Evolutionary conservation across 2,113 vertebrate genomes (phyloP), one percentile per base, ranked within the genome.

Genomic region (Trachemys scripta): DNA sequence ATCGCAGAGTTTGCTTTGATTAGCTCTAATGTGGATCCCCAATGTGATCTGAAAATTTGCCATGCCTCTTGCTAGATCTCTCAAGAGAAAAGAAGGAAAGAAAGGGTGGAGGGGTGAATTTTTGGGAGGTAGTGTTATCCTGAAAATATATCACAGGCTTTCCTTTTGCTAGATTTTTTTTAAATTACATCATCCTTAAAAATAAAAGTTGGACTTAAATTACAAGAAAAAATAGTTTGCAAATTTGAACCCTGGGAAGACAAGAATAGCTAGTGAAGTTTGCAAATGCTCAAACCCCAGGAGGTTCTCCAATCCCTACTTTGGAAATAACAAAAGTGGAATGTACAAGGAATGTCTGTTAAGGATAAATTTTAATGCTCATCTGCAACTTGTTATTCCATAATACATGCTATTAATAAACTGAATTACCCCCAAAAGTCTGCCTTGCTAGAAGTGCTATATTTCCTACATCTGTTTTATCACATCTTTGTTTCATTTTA

Each of bases 301-400:
- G 90, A 95, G 72, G 95, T 95, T 97, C 89, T 97, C 82, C 94
- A 90, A 95, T 93, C 90, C 31, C 59, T 92, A 82, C 89, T 86
- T 88, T 91, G 90, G 90, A 97, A 97, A 97, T 57, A 97, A 95
- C 93, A 98, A 87, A 96, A 96, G 95, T 97, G 79, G 80, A 95
- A 97, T 93, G 78, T 89, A 95, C 17, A 92, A 96, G 93, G 93
- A 97, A 96, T 96, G 89, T 96, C 96, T 97, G 98, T 91, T 97
- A 94, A 97, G 94, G 94, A 95, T 97, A 96, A 96, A 50, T 92
- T 97, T 97, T 93, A 97, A 98, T 97, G 96, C 96, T 97, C 96
- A 95, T 98, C 97, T 98, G 98, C 93, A 97, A 96, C 93, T 96
- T 96, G 94, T 98, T 98, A 97, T 95, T 98, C 95, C 56, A 96